These are phyloP conservation scores for Hemitrygon akajei DNA, from an alignment of 2,797 vertebrate genomes.

Conservation along the genomic window DNA sequence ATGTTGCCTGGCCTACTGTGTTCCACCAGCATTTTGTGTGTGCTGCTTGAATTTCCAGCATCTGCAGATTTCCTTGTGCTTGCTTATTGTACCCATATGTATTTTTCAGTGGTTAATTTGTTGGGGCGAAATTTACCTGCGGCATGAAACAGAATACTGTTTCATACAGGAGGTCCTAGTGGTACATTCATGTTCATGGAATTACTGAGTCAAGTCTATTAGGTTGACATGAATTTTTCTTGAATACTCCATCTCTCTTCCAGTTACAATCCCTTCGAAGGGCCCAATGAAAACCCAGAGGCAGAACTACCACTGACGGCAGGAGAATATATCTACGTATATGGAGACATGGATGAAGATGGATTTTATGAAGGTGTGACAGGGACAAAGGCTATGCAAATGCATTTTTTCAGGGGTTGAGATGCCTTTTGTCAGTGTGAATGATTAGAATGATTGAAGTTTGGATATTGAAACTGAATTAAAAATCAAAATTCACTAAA, in stretches of 20 bases:
- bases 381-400: not conserved
- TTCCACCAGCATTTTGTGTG: too few relatives aligned
- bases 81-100: too few relatives aligned
- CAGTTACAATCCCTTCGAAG: slow-evolving; percentile 96
- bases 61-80: too few relatives aligned
- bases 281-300: slow-evolving; percentile 95
- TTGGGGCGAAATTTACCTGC: too few relatives aligned
- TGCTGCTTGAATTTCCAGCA: too few relatives aligned
- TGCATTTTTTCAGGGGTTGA: not conserved
- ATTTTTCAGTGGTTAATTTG: not conserved
- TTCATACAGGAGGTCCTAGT: not conserved
- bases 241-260: slow-evolving; percentile 8
- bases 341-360: slow-evolving; percentile 94
- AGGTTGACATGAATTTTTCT: not conserved
- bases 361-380: slow-evolving; percentile 91
- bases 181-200: not conserved
- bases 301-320: slow-evolving; percentile 92
- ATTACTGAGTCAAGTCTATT: not conserved
- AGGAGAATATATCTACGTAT: slow-evolving; percentile 95
- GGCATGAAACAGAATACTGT: too few relatives aligned
- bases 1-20: too few relatives aligned
- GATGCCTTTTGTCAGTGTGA: too few relatives aligned
- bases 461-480: too few relatives aligned
- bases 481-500: not conserved
- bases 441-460: too few relatives aligned